Base-by-base conservation (phyloP, 1,140 invertebrate species). In the Thrips palmi region DNA sequence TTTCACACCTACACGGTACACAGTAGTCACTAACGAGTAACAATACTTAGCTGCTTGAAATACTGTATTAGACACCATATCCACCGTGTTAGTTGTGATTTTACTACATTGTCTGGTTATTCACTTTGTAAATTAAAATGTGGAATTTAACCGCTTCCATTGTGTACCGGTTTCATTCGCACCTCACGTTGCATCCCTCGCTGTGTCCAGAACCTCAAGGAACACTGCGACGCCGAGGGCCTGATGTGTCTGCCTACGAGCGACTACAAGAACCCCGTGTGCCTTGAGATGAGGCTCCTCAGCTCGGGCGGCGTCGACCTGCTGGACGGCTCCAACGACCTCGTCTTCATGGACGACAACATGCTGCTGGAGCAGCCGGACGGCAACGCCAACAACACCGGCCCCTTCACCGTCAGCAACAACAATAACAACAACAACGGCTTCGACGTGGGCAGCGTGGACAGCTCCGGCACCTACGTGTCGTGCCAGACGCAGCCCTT, bases 401-500 rank as follows among this genome's bases (percentile, higher is more conserved):
- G 19, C 32, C 19, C 36, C n/a, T 38, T 39, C 5, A 27, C 6
- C 4, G 12, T 32, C 2, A 18, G 25, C 45, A 37, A 34, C 49
- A 48, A 11, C 14, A 5, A n/a, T 45, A 59, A 56, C 37, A 61
- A 62, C 44, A 57, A 57, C 39, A 67, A 67, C 50, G 70, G 64
- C 43, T 57, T 50, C 37, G 77, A 82, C 37, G 57, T 77, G 41
- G 76, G 73, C 35, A 80, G 75, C 52, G 68, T 82, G 28, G 78
- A 82, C 51, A 84, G 78, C 49, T 83, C 78, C 20, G 88, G 93
- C 60, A 94, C 88, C 38, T 96, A 87, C 61, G 84, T 84, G 54
- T 91, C 84, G 60, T 96, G 88, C 65, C 78, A 86, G 64, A 93
- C 88, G 45, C 86, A 92, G 64, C 86, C 85, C 48, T 89, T 82